Conservation (phyloP, 2,113 vertebrate species). For the Strigops habroptila region DNA sequence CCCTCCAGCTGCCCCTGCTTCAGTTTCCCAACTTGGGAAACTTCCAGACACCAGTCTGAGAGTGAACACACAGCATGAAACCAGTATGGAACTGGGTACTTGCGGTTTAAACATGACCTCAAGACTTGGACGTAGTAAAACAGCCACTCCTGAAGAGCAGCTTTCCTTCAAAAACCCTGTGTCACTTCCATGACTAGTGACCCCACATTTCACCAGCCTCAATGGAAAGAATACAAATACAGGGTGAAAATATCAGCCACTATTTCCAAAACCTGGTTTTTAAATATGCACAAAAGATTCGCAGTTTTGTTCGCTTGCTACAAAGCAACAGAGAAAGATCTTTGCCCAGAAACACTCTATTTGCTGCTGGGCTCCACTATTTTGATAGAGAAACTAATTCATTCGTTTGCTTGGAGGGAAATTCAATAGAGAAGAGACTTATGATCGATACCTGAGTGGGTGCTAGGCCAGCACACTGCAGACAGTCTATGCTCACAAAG, state of each 20-base stretch:
- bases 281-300: not conserved
- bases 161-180: not conserved
- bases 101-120: not conserved
- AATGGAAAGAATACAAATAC: not conserved
- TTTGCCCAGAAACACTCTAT: not conserved
- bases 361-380: not conserved
- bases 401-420: not conserved
- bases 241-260: not conserved
- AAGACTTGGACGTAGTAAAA: not conserved
- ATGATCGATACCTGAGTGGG: not conserved
- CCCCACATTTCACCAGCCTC: not conserved
- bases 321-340: not conserved
- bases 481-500: not conserved
- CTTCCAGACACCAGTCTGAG: not conserved
- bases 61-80: rapidly evolving
- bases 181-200: not conserved
- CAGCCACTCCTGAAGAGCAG: not conserved
- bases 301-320: not conserved
- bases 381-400: not conserved
- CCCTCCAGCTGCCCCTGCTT: not conserved
- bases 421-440: not conserved
- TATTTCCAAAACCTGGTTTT: not conserved
- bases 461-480: not conserved
- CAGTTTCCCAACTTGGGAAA: not conserved
- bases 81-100: not conserved